Conservation (phyloP, 2,113 vertebrate species). For the Glareola pratincola region DNA sequence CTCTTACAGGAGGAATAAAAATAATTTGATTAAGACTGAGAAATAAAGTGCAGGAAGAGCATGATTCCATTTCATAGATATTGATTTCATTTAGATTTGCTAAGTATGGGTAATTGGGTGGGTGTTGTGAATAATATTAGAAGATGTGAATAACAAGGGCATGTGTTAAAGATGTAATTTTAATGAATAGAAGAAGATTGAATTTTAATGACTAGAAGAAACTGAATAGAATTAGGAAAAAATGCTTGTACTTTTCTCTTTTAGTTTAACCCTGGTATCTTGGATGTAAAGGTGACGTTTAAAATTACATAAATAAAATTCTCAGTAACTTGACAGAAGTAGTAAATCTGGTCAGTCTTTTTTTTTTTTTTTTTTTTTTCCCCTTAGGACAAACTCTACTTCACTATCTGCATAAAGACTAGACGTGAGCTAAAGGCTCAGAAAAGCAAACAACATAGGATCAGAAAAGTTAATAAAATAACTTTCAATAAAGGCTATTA, state of each 20-base stretch:
- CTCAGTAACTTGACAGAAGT: neutral
- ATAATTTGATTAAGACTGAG: conserved; percentile 50
- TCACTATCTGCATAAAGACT: neutral
- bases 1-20: conserved; percentile 44
- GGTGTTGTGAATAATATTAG: conserved; percentile 54
- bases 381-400: neutral
- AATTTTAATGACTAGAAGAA: conserved; percentile 54
- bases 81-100: conserved; percentile 65
- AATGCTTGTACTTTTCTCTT: neutral
- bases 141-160: conserved; percentile 54
- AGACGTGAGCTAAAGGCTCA: neutral
- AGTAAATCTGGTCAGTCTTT: neutral
- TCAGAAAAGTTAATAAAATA: neutral
- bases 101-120: conserved; percentile 57
- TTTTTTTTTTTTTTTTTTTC: neutral
- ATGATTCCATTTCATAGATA: conserved; percentile 60
- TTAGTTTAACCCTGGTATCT: neutral
- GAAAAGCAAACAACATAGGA: neutral
- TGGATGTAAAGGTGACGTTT: neutral
- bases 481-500: neutral
- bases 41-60: conserved; percentile 23
- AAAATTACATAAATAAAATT: neutral
- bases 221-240: conserved; percentile 1
- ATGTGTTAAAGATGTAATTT: conserved; percentile 46
- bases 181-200: conserved; percentile 46